Evolutionary conservation across 2,797 vertebrate species (phyloP), one percentile per base, ranked within the genome.

Genomic region (Pangasius mekongensis): DNA sequence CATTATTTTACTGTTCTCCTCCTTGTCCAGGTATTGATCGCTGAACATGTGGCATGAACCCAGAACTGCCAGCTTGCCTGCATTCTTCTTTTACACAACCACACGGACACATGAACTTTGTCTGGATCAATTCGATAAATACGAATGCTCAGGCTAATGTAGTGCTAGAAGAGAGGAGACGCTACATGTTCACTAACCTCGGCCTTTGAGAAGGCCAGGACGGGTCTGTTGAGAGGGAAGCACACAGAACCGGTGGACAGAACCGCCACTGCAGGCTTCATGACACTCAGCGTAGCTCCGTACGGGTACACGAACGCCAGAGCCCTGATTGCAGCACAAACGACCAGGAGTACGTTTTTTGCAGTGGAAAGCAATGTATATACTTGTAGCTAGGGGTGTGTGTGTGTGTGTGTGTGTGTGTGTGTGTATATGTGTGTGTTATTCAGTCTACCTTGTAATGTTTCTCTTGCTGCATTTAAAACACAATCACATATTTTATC

Each of bases 11-110:
- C 94, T 94, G 86, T 99, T 99, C 94, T 99, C 98, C 94, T 99
- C 99, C 95, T 99, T 99, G 94, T 99, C 98, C 90, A 99, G 94
- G 93, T 99, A 99, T 8, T 99, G 97, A 92, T 99, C 99, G 91
- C 94, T 96, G 94, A 99, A 98, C 98, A 99, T 99, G 94, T 99
- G 98, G 89, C 97, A 99, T 56, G 99, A 99, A 78, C 98, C 99
- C 92, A 98, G 88, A 0, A 98, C 99, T 64, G 95, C 98, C 93
- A 99, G 94, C 91, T 97, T 99, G n/a, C 99, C 99, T 33, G 95
- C 96, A 89, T 96, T 95, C 95, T 95, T 92, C 93, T 96, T 86
- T 39, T 8, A 33, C 73, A 77, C 71, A 90, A 87, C 85, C 36
- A 91, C 18, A 93, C 47, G 67, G 18, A 58, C 56, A 16, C 5